Evolutionary conservation across 92 coral and sea anemone genomes (phyloP), one percentile per base, ranked within the genome.

Genomic region (Plumapathes pennacea): DNA sequence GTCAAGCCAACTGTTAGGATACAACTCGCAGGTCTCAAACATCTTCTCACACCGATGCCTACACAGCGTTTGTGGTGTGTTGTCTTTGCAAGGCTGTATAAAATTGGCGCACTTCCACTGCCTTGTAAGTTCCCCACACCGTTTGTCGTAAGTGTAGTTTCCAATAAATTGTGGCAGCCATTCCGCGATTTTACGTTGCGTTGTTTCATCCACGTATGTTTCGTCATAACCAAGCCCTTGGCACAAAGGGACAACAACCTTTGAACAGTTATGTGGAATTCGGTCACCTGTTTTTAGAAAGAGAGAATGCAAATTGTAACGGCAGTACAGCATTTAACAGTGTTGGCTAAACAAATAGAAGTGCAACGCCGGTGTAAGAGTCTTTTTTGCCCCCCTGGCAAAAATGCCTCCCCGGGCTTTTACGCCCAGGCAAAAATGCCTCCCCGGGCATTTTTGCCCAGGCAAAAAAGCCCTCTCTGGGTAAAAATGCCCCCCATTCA

Each of bases 21-120:
- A n/a, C n/a, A n/a, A 38, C 3, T 30, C 17, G 21, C 89, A 82
- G 22, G 34, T 55, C 50, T 68, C 24, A 32, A 82, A 82, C 39
- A 82, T 74, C 8, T 61, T 56, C 14, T 59, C 10, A 39, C 89
- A 82, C 15, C 34, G 54, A 23, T 77, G 42, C 37, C 89, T 72
- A 21, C 89, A 82, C 46, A 76, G 67, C 28, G 75, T 74, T 4
- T 44, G 78, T 0, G 61, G 50, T 15, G 37, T 22, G n/a, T 72
- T 65, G 17, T 82, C 46, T 18, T 45, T n/a, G 47, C 89, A 82
- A 0, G 69, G 75, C 7, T 82, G 83, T 8, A 82, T 46, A 32
- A 67, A 52, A 34, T 82, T 83, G 11, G 77, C 73, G 18, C 89
- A 82, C 14, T 67, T 34, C 34, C 52, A 52, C 39, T 66, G 58